Evolutionary conservation across 2,113 vertebrate species (phyloP).

Genomic region (Upupa epops): DNA sequence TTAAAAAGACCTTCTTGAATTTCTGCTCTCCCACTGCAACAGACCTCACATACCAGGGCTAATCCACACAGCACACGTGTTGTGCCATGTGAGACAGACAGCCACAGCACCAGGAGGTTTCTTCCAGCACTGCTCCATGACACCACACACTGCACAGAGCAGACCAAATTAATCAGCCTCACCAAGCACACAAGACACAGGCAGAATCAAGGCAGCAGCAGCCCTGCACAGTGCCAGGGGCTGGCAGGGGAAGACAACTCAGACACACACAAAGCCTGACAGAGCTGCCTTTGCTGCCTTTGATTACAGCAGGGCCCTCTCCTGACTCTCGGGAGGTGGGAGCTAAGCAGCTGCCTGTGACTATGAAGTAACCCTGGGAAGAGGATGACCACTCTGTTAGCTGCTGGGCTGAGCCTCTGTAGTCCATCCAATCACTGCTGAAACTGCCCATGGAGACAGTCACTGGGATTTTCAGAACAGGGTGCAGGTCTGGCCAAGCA

Average conservation of each 20-base stretch:
- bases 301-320: background rate
- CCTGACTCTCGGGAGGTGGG: background rate
- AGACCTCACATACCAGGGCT: background rate
- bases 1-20: background rate
- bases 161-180: background rate
- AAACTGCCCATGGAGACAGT: background rate
- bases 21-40: background rate
- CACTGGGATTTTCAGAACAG: background rate
- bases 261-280: background rate
- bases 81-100: background rate
- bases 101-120: background rate
- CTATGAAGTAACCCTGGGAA: background rate
- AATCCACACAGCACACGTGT: background rate
- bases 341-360: background rate
- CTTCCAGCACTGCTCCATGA: background rate
- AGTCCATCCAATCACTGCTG: background rate
- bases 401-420: background rate
- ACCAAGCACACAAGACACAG: rapidly evolving
- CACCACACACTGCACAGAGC: background rate
- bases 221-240: rapidly evolving
- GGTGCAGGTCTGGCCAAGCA: background rate
- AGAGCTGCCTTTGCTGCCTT: background rate
- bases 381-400: background rate
- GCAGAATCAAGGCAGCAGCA: background rate
- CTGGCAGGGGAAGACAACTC: background rate